Evolutionary conservation across 92 coral and sea anemone species (phyloP).

Genomic region (Heliopora coerulea): DNA sequence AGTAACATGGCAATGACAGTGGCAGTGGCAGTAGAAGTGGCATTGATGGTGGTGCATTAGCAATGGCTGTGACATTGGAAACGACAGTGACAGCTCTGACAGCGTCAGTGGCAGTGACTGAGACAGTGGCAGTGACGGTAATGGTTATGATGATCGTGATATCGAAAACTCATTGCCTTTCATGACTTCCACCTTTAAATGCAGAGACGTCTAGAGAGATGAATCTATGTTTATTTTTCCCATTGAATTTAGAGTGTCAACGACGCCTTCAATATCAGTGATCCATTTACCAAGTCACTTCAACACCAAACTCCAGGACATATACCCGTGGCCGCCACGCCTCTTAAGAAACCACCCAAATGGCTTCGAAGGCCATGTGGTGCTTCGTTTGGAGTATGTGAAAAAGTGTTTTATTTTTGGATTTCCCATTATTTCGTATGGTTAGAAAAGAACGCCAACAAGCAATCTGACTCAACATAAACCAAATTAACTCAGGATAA

Average conservation of each 20-base stretch:
- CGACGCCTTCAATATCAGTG: slow-evolving; percentile 85
- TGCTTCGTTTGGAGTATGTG: slow-evolving; percentile 84
- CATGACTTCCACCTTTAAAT: too few relatives aligned
- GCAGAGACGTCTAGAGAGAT: too few relatives aligned
- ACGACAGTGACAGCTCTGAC: too few relatives aligned
- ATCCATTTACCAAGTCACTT: slow-evolving; percentile 72
- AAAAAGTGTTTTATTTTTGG: neutral
- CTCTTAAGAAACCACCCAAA: slow-evolving; percentile 96
- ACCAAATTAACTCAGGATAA: too few relatives aligned
- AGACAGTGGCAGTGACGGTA: too few relatives aligned
- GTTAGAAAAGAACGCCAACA: too few relatives aligned
- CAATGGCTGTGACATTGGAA: too few relatives aligned
- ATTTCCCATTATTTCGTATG: neutral
- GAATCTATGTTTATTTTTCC: neutral
- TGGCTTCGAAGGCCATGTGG: slow-evolving; percentile 99
- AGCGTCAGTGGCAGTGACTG: too few relatives aligned
- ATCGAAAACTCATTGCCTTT: too few relatives aligned
- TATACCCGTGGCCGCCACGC: slow-evolving; percentile 46
- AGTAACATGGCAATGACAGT: neutral
- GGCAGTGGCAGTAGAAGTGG: neutral
- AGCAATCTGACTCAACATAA: too few relatives aligned
- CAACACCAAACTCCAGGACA: slow-evolving; percentile 62
- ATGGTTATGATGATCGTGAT: too few relatives aligned
- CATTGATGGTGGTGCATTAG: too few relatives aligned
- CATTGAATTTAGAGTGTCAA: slow-evolving; percentile 37